Percentiles rank a stretch among this genome's conserved stretches.
Conservation (phyloP, 2,797 vertebrate species). For the Brachymystax lenok region DNA sequence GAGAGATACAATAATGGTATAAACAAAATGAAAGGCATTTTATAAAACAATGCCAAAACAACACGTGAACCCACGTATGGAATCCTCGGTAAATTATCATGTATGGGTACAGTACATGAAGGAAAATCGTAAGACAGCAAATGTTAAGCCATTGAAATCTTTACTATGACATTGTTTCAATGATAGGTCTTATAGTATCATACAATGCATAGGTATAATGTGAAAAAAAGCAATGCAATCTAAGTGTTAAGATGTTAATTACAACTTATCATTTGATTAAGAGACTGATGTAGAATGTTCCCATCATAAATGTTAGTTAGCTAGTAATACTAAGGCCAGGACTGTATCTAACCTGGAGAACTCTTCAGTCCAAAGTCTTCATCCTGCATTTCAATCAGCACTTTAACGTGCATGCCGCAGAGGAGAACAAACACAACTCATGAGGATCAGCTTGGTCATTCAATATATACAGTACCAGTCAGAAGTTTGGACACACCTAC, state of each 20-base stretch:
- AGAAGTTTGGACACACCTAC: not conserved
- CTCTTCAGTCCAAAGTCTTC: slow-evolving; percentile 77
- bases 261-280: not conserved
- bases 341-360: slow-evolving; percentile 78
- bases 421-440: slow-evolving; percentile 71
- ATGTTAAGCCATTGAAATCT: slow-evolving; percentile 21
- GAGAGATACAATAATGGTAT: slow-evolving; percentile 69
- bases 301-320: not conserved
- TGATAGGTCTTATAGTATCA: not conserved
- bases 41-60: slow-evolving; percentile 63
- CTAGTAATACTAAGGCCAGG: slow-evolving; percentile 18
- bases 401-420: slow-evolving; percentile 76
- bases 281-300: not conserved
- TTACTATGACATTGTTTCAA: not conserved
- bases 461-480: slow-evolving; percentile 27
- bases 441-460: slow-evolving; percentile 62
- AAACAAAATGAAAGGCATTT: slow-evolving; percentile 52
- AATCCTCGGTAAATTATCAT: slow-evolving; percentile 53
- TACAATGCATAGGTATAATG: not conserved
- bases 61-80: slow-evolving; percentile 46
- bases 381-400: slow-evolving; percentile 82
- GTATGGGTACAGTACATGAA: slow-evolving; percentile 28
- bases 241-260: not conserved
- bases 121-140: not conserved
- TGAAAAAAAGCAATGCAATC: not conserved